A percentile compares a stretch with the other conserved stretches of the same genome.
These are phyloP conservation scores for Agonopterix heracliana DNA, from an alignment of 2,888 invertebrate genomes.

Conservation along the genomic window DNA sequence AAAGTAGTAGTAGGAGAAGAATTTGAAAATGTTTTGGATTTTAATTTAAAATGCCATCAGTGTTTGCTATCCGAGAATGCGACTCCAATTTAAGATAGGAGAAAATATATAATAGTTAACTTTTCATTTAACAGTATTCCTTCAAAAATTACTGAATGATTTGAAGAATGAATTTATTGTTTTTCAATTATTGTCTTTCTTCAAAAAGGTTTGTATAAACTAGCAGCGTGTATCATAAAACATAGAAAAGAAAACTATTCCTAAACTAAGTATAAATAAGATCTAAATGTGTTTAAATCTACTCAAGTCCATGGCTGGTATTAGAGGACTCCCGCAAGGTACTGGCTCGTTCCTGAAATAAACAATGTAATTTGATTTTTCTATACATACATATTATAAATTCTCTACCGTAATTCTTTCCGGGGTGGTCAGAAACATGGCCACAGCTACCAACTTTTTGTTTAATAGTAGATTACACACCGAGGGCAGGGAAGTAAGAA, in stretches of 20 bases:
- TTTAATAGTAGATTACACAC: too few species aligned
- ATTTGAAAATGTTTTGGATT: slow-evolving; percentile 19
- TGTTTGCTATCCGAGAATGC: slow-evolving; percentile 3
- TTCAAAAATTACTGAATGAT: too few species aligned
- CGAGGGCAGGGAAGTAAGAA: too few species aligned
- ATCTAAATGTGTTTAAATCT: slow-evolving; percentile 72
- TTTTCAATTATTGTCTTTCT: too few species aligned
- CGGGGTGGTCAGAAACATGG: too few species aligned
- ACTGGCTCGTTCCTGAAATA: slow-evolving; percentile 80
- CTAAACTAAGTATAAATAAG: not conserved
- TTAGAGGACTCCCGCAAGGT: slow-evolving; percentile 73
- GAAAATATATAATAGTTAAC: not conserved
- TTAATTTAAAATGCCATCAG: slow-evolving; percentile 17
- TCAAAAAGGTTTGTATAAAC: too few species aligned
- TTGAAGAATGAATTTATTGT: too few species aligned
- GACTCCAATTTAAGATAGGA: not conserved
- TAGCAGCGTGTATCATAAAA: too few species aligned
- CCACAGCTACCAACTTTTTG: too few species aligned
- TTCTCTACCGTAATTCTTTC: too few species aligned
- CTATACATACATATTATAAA: too few species aligned
- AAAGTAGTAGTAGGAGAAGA: slow-evolving; percentile 2
- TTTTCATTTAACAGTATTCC: not conserved
- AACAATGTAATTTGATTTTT: not conserved
- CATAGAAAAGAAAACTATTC: not conserved
- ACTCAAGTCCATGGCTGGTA: slow-evolving; percentile 79